A percentile compares a stretch with the other conserved stretches of the same genome.
Evolutionary conservation across 2,888 invertebrate species (phyloP).

Genomic region (Tipula confusa): DNA sequence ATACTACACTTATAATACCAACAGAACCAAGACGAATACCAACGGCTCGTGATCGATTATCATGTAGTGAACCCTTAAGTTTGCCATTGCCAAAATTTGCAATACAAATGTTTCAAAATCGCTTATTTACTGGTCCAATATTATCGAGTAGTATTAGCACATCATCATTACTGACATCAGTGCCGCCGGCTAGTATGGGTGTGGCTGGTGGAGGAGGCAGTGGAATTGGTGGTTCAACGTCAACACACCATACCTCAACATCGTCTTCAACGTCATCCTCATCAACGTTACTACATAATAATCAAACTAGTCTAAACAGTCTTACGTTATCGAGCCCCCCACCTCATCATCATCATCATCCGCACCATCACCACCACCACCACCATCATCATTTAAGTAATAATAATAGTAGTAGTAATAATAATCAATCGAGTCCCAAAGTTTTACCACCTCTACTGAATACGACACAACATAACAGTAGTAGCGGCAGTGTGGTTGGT

Average conservation of each 20-base stretch:
- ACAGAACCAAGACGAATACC: slow-evolving; percentile 70
- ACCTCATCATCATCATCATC: slow-evolving; percentile 37
- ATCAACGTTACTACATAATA: neutral
- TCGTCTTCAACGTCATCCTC: neutral
- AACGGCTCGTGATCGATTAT: slow-evolving; percentile 53
- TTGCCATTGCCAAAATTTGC: slow-evolving; percentile 88
- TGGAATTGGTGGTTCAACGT: slow-evolving; percentile 34
- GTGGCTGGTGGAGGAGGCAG: slow-evolving; percentile 34
- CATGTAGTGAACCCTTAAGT: slow-evolving; percentile 66
- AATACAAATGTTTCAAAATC: slow-evolving; percentile 57
- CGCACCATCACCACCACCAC: slow-evolving; percentile 33
- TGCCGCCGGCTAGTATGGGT: slow-evolving; percentile 34
- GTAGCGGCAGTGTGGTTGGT: slow-evolving; percentile 41
- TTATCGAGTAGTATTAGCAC: slow-evolving; percentile 31
- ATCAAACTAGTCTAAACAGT: slow-evolving; percentile 46
- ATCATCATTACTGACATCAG: slow-evolving; percentile 33
- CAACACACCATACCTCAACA: neutral
- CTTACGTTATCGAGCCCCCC: slow-evolving; percentile 42
- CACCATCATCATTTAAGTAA: slow-evolving; percentile 32
- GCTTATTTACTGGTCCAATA: slow-evolving; percentile 35
- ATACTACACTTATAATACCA: slow-evolving; percentile 53
- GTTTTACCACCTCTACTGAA: slow-evolving; percentile 32
- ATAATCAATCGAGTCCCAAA: slow-evolving; percentile 7
- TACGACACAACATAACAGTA: slow-evolving; percentile 14
- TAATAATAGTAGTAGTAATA: neutral